Percentiles rank a stretch among this genome's conserved stretches.
phyloP scores from a whole-genome alignment of 2,797 vertebrate species.

The Leptatherina wallacei region DNA sequence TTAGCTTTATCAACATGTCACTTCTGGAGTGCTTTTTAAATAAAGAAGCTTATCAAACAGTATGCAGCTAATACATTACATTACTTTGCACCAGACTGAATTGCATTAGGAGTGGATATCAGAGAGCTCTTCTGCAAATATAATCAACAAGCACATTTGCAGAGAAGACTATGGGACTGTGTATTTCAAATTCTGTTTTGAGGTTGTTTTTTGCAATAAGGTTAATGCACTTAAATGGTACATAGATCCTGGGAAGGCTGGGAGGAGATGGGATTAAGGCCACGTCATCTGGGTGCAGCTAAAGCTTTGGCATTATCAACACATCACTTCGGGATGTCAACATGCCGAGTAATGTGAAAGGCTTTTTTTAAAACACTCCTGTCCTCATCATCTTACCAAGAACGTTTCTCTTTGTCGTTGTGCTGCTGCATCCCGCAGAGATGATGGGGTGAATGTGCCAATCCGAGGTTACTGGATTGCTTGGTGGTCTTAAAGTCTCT shows the following conservation, averaged over 20 bases:
- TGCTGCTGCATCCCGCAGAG: slow-evolving; percentile 34
- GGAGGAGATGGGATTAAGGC: slow-evolving; percentile 68
- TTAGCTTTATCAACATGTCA: slow-evolving; percentile 53
- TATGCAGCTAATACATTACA: slow-evolving; percentile 35
- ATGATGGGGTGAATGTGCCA: slow-evolving; percentile 29
- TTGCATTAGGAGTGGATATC: slow-evolving; percentile 24
- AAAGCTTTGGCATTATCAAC: slow-evolving; percentile 63
- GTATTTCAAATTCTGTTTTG: slow-evolving; percentile 16
- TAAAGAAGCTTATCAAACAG: slow-evolving; percentile 23
- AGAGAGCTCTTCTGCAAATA: slow-evolving; percentile 31
- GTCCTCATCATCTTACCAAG: slow-evolving; percentile 34
- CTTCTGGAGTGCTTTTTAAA: slow-evolving; percentile 34
- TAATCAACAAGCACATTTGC: slow-evolving; percentile 38
- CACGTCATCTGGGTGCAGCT: slow-evolving; percentile 55
- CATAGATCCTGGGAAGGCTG: slow-evolving; percentile 33
- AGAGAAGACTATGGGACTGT: slow-evolving; percentile 3
- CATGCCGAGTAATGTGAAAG: slow-evolving; percentile 55
- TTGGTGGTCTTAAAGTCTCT: background rate
- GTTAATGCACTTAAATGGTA: slow-evolving; percentile 58
- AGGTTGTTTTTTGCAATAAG: slow-evolving; percentile 44
- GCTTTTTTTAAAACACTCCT: slow-evolving; percentile 63
- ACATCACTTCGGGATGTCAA: slow-evolving; percentile 63
- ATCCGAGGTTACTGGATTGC: slow-evolving; percentile 37
- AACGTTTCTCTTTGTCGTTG: slow-evolving; percentile 28
- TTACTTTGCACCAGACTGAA: slow-evolving; percentile 31